A percentile compares a stretch with the other conserved stretches of the same genome.
Evolutionary conservation across 2,797 vertebrate species (phyloP).

Genomic region (Telmatherina bonti): DNA sequence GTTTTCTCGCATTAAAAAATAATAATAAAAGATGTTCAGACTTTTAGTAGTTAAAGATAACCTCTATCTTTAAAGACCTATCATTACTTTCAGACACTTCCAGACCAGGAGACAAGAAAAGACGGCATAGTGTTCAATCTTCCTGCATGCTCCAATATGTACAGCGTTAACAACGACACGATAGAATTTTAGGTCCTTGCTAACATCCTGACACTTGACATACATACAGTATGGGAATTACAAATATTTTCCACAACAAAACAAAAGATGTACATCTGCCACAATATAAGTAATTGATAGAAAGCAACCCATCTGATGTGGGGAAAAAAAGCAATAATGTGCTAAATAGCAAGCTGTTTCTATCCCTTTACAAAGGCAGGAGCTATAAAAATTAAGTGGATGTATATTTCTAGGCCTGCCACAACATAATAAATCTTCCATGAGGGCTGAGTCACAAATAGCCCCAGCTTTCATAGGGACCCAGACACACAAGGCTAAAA

Average conservation of each 20-base stretch:
- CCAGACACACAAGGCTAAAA: background rate
- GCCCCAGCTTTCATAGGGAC: background rate
- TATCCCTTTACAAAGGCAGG: background rate
- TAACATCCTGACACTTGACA: background rate
- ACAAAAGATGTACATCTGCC: background rate
- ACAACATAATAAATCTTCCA: slow-evolving; percentile 10
- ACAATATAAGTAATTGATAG: background rate
- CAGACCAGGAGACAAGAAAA: background rate
- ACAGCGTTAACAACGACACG: background rate
- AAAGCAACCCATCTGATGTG: background rate
- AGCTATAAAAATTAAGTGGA: background rate
- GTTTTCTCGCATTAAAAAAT: background rate
- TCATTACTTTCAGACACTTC: too few relatives aligned
- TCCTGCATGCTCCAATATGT: background rate
- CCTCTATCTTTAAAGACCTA: background rate
- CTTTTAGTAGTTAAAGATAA: background rate
- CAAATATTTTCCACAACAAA: background rate
- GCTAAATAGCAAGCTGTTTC: background rate
- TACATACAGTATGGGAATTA: background rate
- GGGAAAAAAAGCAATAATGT: background rate
- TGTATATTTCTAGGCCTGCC: slow-evolving; percentile 13
- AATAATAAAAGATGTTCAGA: background rate
- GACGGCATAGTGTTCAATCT: background rate
- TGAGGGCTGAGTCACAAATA: background rate
- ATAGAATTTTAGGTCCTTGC: background rate